Evolutionary conservation across 1,140 invertebrate genomes (phyloP).

Genomic region (Rhynchophorus ferrugineus): DNA sequence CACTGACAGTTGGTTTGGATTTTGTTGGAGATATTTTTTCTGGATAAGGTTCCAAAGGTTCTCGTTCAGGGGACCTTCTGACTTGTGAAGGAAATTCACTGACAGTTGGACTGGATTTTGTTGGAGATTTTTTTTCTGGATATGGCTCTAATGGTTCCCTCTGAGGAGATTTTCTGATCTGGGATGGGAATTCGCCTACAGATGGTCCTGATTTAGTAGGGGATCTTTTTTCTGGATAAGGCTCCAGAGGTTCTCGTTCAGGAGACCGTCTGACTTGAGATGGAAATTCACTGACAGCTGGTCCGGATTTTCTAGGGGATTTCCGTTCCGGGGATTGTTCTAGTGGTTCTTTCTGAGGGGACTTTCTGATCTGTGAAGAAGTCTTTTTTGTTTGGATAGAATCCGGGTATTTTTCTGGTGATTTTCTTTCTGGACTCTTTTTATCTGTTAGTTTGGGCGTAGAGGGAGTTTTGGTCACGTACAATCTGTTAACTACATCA

Average conservation of each 20-base stretch:
- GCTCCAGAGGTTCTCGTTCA: slow-evolving; percentile 22
- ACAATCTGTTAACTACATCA: slow-evolving; percentile 6
- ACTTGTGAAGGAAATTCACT: slow-evolving; percentile 26
- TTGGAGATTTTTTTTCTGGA: slow-evolving; percentile 16
- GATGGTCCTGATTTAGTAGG: slow-evolving; percentile 15
- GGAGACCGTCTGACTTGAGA: slow-evolving; percentile 30
- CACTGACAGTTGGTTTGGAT: slow-evolving; percentile 6
- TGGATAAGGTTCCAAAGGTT: slow-evolving; percentile 19
- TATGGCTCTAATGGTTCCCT: slow-evolving; percentile 11
- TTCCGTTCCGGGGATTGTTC: slow-evolving; percentile 17
- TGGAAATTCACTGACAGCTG: slow-evolving; percentile 28
- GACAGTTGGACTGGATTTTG: slow-evolving; percentile 16
- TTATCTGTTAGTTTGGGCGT: slow-evolving; percentile 10
- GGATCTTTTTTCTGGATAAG: slow-evolving; percentile 17
- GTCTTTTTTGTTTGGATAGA: slow-evolving; percentile 16
- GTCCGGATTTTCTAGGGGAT: slow-evolving; percentile 16
- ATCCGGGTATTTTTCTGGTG: slow-evolving; percentile 15
- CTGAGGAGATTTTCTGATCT: slow-evolving; percentile 22
- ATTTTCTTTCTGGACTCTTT: slow-evolving; percentile 13
- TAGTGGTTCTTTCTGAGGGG: slow-evolving; percentile 21
- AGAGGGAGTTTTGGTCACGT: slow-evolving; percentile 10
- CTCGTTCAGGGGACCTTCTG: slow-evolving; percentile 22
- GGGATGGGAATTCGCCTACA: slow-evolving; percentile 22
- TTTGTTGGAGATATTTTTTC: slow-evolving; percentile 15
- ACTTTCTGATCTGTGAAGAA: slow-evolving; percentile 20